Evolutionary conservation across 2,888 invertebrate species (phyloP).

Genomic region (Caenorhabditis macrosperma): DNA sequence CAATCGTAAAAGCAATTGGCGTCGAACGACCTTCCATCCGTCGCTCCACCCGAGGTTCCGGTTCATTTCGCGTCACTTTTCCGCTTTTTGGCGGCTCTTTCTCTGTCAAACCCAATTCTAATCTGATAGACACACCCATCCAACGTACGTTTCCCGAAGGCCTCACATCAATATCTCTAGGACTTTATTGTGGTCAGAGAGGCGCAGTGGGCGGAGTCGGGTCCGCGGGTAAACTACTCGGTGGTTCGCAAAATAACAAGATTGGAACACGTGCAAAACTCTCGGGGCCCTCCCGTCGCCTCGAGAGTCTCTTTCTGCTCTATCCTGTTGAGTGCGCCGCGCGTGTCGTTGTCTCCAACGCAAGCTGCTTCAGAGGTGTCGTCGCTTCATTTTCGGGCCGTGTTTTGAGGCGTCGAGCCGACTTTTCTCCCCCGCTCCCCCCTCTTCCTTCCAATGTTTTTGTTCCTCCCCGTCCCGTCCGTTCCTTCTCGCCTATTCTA

Average conservation of each 20-base stretch:
- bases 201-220: slow-evolving; percentile 34
- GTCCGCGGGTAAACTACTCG: slow-evolving; percentile 28
- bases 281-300: slow-evolving; percentile 7
- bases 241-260: slow-evolving; percentile 55
- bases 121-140: not conserved
- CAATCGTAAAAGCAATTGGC: slow-evolving; percentile 47
- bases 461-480: not conserved
- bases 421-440: slow-evolving; percentile 6
- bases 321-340: slow-evolving; percentile 41
- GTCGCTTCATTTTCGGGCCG: slow-evolving; percentile 35
- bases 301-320: slow-evolving; percentile 53
- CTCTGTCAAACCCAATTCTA: not conserved
- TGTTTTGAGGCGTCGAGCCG: slow-evolving; percentile 37
- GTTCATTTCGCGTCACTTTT: slow-evolving; percentile 44
- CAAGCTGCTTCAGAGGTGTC: slow-evolving; percentile 55
- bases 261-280: slow-evolving; percentile 56
- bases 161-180: too few species aligned
- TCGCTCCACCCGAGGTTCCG: slow-evolving; percentile 33
- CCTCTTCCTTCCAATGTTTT: slow-evolving; percentile 31
- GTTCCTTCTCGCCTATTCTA: not conserved
- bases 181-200: not conserved
- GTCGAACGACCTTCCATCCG: slow-evolving; percentile 37
- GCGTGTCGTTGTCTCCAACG: slow-evolving; percentile 43
- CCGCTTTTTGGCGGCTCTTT: slow-evolving; percentile 23
- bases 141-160: not conserved